These are phyloP conservation scores for Athene noctua DNA, from an alignment of 2,113 vertebrate genomes.

Conservation along the genomic window DNA sequence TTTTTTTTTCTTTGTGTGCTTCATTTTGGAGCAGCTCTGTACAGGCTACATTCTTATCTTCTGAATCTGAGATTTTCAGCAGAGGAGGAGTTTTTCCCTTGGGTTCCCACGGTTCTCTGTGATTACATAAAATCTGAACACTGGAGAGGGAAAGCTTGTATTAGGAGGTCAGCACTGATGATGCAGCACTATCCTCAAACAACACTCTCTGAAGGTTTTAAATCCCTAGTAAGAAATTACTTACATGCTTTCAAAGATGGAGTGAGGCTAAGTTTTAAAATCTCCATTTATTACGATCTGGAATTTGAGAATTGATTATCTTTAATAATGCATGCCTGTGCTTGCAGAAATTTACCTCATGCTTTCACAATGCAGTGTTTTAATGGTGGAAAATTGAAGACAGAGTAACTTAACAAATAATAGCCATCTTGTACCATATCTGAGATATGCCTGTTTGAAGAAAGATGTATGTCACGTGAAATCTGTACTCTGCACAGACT, in stretches of 20 bases:
- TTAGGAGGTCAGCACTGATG: neutral
- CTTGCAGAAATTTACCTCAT: neutral
- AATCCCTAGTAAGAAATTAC: neutral
- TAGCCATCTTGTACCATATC: neutral
- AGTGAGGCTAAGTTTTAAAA: neutral
- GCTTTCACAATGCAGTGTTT: neutral
- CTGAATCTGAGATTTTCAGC: neutral
- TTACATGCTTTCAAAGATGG: neutral
- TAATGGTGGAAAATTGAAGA: neutral
- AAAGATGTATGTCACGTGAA: fast-evolving
- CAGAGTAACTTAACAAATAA: neutral
- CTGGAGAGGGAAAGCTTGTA: neutral
- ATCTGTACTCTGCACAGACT: neutral
- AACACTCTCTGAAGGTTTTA: neutral
- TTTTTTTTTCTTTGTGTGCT: neutral
- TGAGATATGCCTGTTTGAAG: fast-evolving
- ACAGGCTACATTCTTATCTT: neutral
- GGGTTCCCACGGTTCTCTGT: constrained; percentile 15
- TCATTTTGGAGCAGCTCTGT: neutral
- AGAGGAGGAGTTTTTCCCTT: constrained; percentile 41
- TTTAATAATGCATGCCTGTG: neutral
- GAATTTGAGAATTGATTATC: neutral
- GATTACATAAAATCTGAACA: constrained; percentile 8
- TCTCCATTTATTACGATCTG: neutral
- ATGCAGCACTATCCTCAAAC: neutral